Evolutionary conservation across 2,113 vertebrate genomes (phyloP).

Genomic region (Engraulis encrasicolus): DNA sequence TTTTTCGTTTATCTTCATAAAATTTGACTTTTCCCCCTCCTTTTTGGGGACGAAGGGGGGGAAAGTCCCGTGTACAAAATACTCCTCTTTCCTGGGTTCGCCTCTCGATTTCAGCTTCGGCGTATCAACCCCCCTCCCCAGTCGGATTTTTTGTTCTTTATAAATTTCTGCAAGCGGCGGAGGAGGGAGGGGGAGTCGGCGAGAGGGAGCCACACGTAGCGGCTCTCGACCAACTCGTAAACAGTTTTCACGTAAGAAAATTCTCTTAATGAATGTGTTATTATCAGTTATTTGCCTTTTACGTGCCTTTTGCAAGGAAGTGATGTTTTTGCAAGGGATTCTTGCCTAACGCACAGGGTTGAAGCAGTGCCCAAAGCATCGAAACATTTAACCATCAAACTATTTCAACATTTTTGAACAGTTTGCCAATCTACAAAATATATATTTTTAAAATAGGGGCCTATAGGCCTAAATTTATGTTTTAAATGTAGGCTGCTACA

Average conservation of each 20-base stretch:
- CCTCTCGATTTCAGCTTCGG: constrained; percentile 81
- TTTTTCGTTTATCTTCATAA: constrained; percentile 67
- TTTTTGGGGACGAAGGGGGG: constrained; percentile 79
- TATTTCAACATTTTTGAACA: background rate
- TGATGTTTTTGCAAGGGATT: constrained; percentile 18
- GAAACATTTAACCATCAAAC: background rate
- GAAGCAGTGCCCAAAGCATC: background rate
- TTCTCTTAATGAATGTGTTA: constrained; percentile 13
- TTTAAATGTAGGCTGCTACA: too few relatives aligned
- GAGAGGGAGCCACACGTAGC: constrained; percentile 69
- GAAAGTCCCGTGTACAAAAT: constrained; percentile 80
- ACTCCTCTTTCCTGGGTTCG: constrained; percentile 81
- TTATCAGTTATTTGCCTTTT: constrained; percentile 10
- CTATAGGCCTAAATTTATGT: background rate
- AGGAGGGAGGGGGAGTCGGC: constrained; percentile 71
- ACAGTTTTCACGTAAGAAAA: constrained; percentile 62
- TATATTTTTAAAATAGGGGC: background rate
- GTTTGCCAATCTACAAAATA: background rate
- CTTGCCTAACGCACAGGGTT: background rate
- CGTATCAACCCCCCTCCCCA: constrained; percentile 80
- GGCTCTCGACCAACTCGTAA: constrained; percentile 70
- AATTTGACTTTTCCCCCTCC: constrained; percentile 82
- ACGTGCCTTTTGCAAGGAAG: background rate
- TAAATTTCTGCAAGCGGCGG: constrained; percentile 79
- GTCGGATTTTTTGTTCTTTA: constrained; percentile 81